Evolutionary conservation across 2,888 invertebrate genomes (phyloP), one percentile per base, ranked within the genome.

Genomic region (Dioctria rufipes): DNA sequence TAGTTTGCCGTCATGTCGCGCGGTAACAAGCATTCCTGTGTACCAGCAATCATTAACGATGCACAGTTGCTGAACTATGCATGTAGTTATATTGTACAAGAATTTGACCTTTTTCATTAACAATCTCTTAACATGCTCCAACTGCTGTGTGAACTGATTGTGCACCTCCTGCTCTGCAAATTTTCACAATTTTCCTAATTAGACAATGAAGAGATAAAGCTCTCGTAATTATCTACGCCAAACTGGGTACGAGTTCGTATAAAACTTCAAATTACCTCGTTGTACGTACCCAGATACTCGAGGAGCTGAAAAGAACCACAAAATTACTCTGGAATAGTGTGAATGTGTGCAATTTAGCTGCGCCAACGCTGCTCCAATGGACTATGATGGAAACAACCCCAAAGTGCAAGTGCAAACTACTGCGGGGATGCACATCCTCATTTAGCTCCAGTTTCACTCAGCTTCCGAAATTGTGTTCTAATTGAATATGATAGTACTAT

Each of bases 401-500:
- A 66, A 66, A 43, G 40, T 43, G 46, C 66, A 43, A 66, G 43
- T 66, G 40, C 66, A 66, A 43, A 43, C 63, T 66, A 66, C 66
- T n/a, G 66, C 25, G 42, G 46, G 42, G 11, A 67, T 61, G 67
- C 46, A 66, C 39, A n/a, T 77, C 67, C 75, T 66, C 67, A 77
- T 67, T 58, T 42, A 43, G 66, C 66, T 77, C 67, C 40, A 69
- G 63, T 63, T 81, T 65, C 63, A 79, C 60, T 9, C 51, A 42
- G 61, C 78, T 81, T 79, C 65, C 65, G 66, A 79, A 81, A 81
- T 79, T 79, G 79, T 73, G 73, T 79, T 73, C 81, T 81, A 81
- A 81, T 81, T 81, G 81, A 81, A 81, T 79, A 79, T 81, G 81
- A 81, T 81, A 73, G 79, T 58, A 75, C 43, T 46, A n/a, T 60